A percentile compares a stretch with the other conserved stretches of the same genome.
Evolutionary conservation across 2,113 vertebrate species (phyloP).

Genomic region (Grammomys surdaster): DNA sequence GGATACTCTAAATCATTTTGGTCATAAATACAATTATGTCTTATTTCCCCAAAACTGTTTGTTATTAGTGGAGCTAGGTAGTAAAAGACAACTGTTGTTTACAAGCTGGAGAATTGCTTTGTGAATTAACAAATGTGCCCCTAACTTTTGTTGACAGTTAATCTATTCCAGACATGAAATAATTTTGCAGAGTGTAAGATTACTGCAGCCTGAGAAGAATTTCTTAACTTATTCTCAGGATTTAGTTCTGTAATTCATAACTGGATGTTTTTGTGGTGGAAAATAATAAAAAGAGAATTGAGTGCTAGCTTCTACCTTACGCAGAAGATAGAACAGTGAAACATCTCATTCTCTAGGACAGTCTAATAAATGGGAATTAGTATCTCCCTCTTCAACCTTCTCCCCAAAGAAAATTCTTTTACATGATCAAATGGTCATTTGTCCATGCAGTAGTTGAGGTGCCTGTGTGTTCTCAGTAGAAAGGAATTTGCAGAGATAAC

Average conservation of each 20-base stretch:
- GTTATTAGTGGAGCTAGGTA: neutral
- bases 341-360: neutral
- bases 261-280: neutral
- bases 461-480: neutral
- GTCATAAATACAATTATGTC: slow-evolving; percentile 8
- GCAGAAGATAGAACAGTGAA: slow-evolving; percentile 25
- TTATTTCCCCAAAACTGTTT: neutral
- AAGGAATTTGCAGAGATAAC: neutral
- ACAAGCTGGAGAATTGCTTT: neutral
- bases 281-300: neutral
- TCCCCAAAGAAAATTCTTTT: neutral
- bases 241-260: slow-evolving; percentile 16
- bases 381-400: neutral
- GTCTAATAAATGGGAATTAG: slow-evolving; percentile 6
- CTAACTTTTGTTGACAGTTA: slow-evolving; percentile 23
- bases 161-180: neutral
- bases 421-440: slow-evolving; percentile 21
- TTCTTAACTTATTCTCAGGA: slow-evolving; percentile 21
- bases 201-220: neutral
- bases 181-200: neutral
- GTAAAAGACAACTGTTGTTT: slow-evolving; percentile 45
- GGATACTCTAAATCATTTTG: slow-evolving; percentile 43
- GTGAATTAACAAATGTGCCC: slow-evolving; percentile 25
- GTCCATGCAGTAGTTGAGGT: neutral
- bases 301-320: neutral